Evolutionary conservation across 2,888 invertebrate genomes (phyloP).

Genomic region (Sycophila texana): DNA sequence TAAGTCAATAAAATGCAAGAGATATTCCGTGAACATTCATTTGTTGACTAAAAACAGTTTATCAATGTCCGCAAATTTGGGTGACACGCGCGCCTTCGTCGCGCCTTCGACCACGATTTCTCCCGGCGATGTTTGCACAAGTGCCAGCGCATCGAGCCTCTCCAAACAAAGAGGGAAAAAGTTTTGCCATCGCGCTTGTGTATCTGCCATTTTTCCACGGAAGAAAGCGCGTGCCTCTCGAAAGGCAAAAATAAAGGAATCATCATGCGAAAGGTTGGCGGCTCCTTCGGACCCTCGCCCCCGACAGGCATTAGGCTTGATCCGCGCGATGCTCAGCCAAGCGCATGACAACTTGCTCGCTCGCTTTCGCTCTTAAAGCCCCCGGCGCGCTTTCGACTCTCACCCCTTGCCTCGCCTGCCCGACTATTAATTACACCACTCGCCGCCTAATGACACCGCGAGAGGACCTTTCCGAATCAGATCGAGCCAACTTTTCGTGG

Average conservation of each 20-base stretch:
- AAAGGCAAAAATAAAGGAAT: slow-evolving; percentile 7
- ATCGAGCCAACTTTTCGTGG: slow-evolving; percentile 10
- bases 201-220: neutral
- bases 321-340: slow-evolving; percentile 75
- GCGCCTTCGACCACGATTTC: too few species aligned
- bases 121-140: slow-evolving; percentile 1
- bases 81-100: too few species aligned
- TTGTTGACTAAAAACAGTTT: too few species aligned
- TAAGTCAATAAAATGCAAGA: neutral
- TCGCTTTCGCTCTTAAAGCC: slow-evolving; percentile 66
- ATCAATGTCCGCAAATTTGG: too few species aligned
- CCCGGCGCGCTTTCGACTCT: slow-evolving; percentile 56
- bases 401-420: slow-evolving; percentile 30
- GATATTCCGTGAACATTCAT: neutral
- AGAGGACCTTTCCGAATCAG: slow-evolving; percentile 46
- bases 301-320: slow-evolving; percentile 75
- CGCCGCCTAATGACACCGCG: slow-evolving; percentile 41
- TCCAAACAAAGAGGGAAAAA: too few species aligned
- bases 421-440: slow-evolving; percentile 49
- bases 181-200: too few species aligned
- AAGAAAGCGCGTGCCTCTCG: slow-evolving; percentile 7
- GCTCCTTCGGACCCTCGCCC: slow-evolving; percentile 49
- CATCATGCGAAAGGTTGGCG: slow-evolving; percentile 27
- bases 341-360: slow-evolving; percentile 75
- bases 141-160: neutral